phyloP scores from a whole-genome alignment of 2,797 vertebrate genomes.

The Enteromius paludinosus region DNA sequence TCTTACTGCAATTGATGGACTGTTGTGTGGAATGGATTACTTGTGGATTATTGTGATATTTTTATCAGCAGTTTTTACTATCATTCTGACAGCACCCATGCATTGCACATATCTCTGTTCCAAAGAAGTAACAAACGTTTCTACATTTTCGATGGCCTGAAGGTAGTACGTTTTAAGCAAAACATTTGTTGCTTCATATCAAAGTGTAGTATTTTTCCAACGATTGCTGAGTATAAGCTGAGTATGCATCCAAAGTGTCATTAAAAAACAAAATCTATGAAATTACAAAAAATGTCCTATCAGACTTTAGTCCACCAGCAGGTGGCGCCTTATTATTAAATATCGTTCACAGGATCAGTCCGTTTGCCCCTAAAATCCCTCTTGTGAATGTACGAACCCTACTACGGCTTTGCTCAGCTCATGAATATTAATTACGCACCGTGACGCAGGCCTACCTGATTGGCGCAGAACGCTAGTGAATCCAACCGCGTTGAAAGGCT shows the following conservation, averaged over 20 bases:
- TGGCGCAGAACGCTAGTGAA: background rate
- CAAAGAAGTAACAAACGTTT: background rate
- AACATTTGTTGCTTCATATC: background rate
- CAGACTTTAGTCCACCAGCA: background rate
- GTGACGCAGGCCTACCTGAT: background rate
- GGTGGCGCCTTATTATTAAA: background rate
- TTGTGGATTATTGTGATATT: background rate
- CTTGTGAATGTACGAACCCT: background rate
- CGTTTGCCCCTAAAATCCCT: background rate
- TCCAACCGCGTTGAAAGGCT: background rate
- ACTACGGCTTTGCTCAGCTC: constrained; percentile 1
- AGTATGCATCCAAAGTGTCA: background rate
- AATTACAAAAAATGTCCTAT: background rate
- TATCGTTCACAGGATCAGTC: background rate
- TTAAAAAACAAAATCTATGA: background rate
- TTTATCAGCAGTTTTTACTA: background rate
- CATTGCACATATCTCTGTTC: background rate
- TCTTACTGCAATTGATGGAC: background rate
- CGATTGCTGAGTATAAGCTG: background rate
- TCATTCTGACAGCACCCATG: background rate
- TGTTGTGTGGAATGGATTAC: background rate
- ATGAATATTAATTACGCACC: constrained; percentile 32
- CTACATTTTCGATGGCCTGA: background rate
- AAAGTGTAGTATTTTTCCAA: background rate
- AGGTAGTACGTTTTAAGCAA: background rate